phyloP scores from a whole-genome alignment of 2,888 invertebrate genomes.

The Elgonia sp. region DNA sequence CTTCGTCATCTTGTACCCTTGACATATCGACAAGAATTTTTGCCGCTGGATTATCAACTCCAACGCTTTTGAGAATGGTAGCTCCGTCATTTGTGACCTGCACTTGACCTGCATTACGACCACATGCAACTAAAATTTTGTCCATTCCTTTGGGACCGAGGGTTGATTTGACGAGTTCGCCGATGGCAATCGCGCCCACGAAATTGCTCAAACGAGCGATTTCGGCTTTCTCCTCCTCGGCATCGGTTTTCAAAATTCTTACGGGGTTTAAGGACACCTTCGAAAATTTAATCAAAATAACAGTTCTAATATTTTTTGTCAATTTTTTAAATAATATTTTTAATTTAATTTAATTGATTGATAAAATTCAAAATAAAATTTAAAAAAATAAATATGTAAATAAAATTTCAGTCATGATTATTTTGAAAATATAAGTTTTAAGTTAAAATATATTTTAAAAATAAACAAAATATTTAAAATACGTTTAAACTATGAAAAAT shows the following conservation, averaged over 20 bases:
- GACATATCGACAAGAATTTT: slow-evolving; percentile 99
- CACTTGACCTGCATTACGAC: slow-evolving; percentile 94
- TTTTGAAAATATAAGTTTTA: no score
- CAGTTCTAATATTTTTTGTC: neutral
- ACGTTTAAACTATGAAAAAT: no score
- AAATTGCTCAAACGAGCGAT: slow-evolving; percentile 98
- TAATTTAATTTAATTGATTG: no score
- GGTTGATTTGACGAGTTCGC: slow-evolving; percentile 99
- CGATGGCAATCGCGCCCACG: slow-evolving; percentile 99
- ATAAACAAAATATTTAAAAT: no score
- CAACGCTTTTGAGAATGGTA: slow-evolving; percentile 97
- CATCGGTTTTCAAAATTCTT: slow-evolving; percentile 97
- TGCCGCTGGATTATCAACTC: slow-evolving; percentile 99
- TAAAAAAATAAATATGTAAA: no score
- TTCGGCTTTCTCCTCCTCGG: slow-evolving; percentile 99
- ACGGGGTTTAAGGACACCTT: slow-evolving; percentile 94
- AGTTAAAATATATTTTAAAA: no score
- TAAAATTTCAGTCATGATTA: no score
- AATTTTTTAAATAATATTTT: neutral
- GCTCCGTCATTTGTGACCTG: slow-evolving; percentile 99
- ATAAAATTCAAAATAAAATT: no score
- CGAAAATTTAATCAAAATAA: neutral
- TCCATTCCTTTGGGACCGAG: slow-evolving; percentile 99
- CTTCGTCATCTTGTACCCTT: slow-evolving; percentile 99
- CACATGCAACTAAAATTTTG: slow-evolving; percentile 94